Base-by-base conservation (phyloP, 2,113 vertebrate species). In the Gambusia affinis region DNA sequence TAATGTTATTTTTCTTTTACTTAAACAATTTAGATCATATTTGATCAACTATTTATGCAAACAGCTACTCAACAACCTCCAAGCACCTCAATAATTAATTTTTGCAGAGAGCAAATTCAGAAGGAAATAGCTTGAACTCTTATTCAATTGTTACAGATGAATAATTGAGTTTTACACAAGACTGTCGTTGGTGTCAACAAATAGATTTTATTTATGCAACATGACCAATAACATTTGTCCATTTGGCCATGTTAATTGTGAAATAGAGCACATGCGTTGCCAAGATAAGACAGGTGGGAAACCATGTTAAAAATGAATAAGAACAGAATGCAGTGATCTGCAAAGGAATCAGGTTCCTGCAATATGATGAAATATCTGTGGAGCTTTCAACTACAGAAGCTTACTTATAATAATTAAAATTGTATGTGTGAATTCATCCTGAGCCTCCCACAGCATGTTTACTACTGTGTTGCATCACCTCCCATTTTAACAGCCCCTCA, bases 401-500 rank as follows among this genome's bases (percentile, higher is more conserved):
- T 62, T 72, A 12, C 31, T 44, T 30, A 24, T 24, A 69, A 67
- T 67, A 14, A 12, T n/a, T n/a, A 65, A 65, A 65, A 39, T 12
- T 8, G 30, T 2, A 60, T 31, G 39, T 29, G 29, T 61, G 11
- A 42, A 66, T 24, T 39, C n/a, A 22, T 30, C 33, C 47, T 14
- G 15, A 65, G 63, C 12, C 47, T 28, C 37, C 44, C 24, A 28
- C 30, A 37, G 14, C 44, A 17, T 65, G 47, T 54, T 74, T 74
- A 66, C 63, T 51, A 27, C 62, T 6, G 47, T 28, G 31, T 65
- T 74, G 51, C 72, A 66, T 74, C 63, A 74, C 17, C 70, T 27
- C 8, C 7, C 35, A 2, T 57, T 74, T 37, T 60, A 54, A 73
- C 12, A 31, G 19, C 33, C 42, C 31, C 72, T 33, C 30, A 12